Evolutionary conservation across 2,888 invertebrate species (phyloP), one percentile per base, ranked within the genome.

Genomic region (Machimus atricapillus): DNA sequence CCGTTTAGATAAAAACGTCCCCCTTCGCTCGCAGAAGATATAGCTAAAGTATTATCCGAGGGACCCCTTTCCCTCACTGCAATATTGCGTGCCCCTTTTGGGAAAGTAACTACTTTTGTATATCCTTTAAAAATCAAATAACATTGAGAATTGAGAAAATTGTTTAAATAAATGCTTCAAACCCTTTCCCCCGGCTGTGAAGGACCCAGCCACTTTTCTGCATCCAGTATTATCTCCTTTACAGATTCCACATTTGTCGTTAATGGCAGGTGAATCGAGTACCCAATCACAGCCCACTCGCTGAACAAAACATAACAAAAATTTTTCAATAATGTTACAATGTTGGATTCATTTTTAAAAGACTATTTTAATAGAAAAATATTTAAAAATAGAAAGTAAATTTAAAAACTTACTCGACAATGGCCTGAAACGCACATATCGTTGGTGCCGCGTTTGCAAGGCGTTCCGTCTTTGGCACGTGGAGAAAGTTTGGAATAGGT

Each of bases 211-310:
- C 7, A 94, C 92, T 1, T 94, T 93, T 88, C 93, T 94, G 90
- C 96, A 96, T 83, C 94, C 94, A 0, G 94, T 94, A 1, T 95
- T 95, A 90, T 95, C 95, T 0, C 96, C 95, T 89, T 95, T 94
- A 90, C 96, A 96, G 66, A 95, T 93, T 1, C 96, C 96, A 90
- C 96, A 96, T 43, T 93, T 92, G 90, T 96, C 95, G 90, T 95
- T 95, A 23, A 94, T 93, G 0, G 95, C 95, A 86, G 93, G 93
- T 0, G 95, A 95, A 90, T 95, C 94, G 31, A 96, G 92, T 56
- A 92, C 92, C 93, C 94, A 94, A 91, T 96, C 95, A 91, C 96
- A 96, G 2, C 95, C 95, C 16, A 96, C 94, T 90, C 93, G 93
- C 95, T 95, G 91, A 12, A 19, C 6, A 0, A 77, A 8, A 6